phyloP scores from a whole-genome alignment of 2,888 invertebrate species.

The Teleiodes luculella region DNA sequence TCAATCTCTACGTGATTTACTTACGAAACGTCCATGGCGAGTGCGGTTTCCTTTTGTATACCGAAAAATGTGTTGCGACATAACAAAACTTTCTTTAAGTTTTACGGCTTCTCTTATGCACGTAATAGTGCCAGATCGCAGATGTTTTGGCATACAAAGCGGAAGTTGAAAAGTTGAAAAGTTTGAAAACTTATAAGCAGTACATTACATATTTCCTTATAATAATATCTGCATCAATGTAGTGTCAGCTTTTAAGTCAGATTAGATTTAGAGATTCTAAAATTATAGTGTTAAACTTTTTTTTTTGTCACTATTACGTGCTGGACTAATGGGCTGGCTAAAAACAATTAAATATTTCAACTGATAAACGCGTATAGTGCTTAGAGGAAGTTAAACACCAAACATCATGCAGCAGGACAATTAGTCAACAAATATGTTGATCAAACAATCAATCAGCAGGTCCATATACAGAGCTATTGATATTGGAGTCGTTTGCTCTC shows the following conservation, averaged over 20 bases:
- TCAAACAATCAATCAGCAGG: conserved; percentile 3
- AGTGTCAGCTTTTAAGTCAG: too few relatives aligned
- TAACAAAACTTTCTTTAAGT: conserved; percentile 12
- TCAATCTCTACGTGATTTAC: conserved; percentile 24
- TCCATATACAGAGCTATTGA: not conserved
- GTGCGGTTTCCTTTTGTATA: conserved; percentile 8
- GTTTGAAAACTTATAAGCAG: too few relatives aligned
- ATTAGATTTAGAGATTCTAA: too few relatives aligned
- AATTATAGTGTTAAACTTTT: too few relatives aligned
- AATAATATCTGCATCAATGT: too few relatives aligned
- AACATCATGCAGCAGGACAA: not conserved
- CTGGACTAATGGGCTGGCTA: too few relatives aligned
- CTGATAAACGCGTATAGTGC: too few relatives aligned
- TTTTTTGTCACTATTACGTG: too few relatives aligned
- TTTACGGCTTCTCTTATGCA: not conserved
- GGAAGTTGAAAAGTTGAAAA: too few relatives aligned
- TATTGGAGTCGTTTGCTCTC: not conserved
- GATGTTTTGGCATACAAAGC: not conserved
- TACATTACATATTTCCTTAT: too few relatives aligned
- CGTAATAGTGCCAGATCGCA: not conserved
- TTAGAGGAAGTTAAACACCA: not conserved
- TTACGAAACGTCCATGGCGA: conserved; percentile 22
- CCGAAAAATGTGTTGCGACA: conserved; percentile 12
- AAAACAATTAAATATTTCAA: too few relatives aligned
- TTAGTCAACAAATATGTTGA: not conserved